Evolutionary conservation across 2,888 invertebrate species (phyloP), one percentile per base, ranked within the genome.

Genomic region (Drosophila diplacantha): DNA sequence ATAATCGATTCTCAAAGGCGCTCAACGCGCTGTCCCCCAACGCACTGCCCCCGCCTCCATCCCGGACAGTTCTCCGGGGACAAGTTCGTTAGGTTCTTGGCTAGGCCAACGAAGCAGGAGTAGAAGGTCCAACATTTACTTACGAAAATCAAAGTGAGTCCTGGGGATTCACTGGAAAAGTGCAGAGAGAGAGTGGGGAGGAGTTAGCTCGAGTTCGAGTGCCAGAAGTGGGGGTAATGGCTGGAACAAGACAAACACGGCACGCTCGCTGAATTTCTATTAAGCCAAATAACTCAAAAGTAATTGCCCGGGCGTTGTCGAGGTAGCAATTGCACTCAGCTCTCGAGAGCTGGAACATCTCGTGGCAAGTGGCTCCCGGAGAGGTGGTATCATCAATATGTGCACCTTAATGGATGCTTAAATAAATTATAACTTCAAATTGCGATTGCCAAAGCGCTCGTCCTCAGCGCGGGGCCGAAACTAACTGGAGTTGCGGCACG

Each of bases 401-500:
- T 79, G 83, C 75, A 73, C 76, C 75, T 81, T 81, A 84, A 84
- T 84, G 81, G 84, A 79, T 71, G 75, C 72, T 72, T 82, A 79
- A 82, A 82, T 82, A 82, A 84, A 76, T 84, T 73, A 82, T 82
- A 76, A 83, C 74, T 81, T 72, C 69, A 83, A 84, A 82, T 82
- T 82, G 83, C 83, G 74, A 84, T 79, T 83, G 73, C 73, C 49
- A 50, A 46, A 39, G 43, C 38, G 34, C 18, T 18, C 32, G 41
- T 38, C 24, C 38, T 32, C 26, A 12, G 31, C 20, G 26, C 18
- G 7, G 8, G 14, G 9, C 14, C 53, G 34, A 62, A 41, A 41
- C 66, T 31, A 66, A 57, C 50, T 20, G 38, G 24, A 52, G 43
- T 37, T 50, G 44, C 47, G 75, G 71, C 78, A 79, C 78, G 78